A percentile compares a stretch with the other conserved stretches of the same genome.
phyloP scores from a whole-genome alignment of 2,113 vertebrate genomes.

The Aspidoscelis tigris region DNA sequence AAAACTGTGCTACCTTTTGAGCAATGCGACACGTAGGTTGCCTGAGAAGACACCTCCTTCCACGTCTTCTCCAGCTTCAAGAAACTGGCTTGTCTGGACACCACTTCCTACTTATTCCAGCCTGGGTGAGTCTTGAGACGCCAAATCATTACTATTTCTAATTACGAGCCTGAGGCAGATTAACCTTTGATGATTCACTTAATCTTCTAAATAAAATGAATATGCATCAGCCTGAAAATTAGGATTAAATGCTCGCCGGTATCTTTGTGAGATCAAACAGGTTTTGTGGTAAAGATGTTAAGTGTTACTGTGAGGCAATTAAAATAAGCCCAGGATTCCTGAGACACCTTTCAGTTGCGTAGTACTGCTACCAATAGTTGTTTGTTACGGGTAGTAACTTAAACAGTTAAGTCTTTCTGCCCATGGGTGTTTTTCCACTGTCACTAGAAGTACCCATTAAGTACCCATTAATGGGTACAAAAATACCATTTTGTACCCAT shows the following conservation, averaged over 20 bases:
- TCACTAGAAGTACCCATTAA: too few relatives aligned
- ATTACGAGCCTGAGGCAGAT: conserved; percentile 71
- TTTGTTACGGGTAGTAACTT: conserved; percentile 63
- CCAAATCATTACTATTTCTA: conserved; percentile 67
- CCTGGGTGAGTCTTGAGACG: conserved; percentile 60
- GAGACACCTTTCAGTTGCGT: conserved; percentile 68
- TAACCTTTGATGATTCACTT: conserved; percentile 77
- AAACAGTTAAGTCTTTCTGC: conserved; percentile 55
- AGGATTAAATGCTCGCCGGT: conserved; percentile 71
- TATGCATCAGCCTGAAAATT: conserved; percentile 72
- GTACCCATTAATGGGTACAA: too few relatives aligned
- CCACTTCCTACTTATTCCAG: conserved; percentile 30
- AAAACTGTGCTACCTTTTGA: not conserved
- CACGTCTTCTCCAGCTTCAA: not conserved
- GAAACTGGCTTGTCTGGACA: not conserved
- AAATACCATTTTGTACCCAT: too few relatives aligned
- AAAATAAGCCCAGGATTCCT: conserved; percentile 63
- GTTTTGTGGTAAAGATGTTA: conserved; percentile 72
- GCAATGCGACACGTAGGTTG: not conserved
- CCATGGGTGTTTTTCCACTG: not conserved
- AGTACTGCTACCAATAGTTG: conserved; percentile 63
- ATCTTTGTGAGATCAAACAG: conserved; percentile 72
- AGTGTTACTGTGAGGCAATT: conserved; percentile 69
- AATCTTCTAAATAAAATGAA: conserved; percentile 75
- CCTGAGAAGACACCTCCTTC: not conserved